Conservation (phyloP, 2,888 invertebrate species). For the Cybosia mesomella region DNA sequence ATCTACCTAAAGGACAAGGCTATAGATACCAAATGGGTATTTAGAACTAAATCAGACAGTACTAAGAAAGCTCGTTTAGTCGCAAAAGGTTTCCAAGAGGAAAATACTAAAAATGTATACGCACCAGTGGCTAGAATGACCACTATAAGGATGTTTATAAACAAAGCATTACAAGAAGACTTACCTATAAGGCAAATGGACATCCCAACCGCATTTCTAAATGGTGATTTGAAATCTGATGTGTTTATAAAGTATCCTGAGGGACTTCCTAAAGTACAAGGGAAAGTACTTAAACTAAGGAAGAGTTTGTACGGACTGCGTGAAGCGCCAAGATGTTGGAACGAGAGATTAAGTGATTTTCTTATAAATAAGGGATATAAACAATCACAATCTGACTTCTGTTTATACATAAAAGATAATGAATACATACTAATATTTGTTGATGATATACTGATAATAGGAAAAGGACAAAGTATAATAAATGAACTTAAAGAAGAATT, state of each 20-base stretch:
- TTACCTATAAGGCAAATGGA: neutral
- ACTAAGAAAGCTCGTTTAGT: slow-evolving; percentile 10
- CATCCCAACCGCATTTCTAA: slow-evolving; percentile 6
- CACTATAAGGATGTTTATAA: neutral
- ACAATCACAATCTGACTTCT: slow-evolving; percentile 7
- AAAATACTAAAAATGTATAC: neutral
- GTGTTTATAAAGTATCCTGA: slow-evolving; percentile 11
- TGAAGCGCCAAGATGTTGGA: slow-evolving; percentile 14
- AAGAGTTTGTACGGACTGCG: slow-evolving; percentile 5
- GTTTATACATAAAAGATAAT: slow-evolving; percentile 3
- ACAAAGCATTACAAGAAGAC: neutral
- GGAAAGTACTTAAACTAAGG: slow-evolving; percentile 4
- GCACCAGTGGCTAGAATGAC: slow-evolving; percentile 15
- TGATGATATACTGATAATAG: too few species aligned
- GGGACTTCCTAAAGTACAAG: neutral
- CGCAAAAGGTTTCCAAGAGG: neutral
- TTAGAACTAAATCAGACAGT: neutral
- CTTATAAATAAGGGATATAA: neutral
- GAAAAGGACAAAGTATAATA: too few species aligned
- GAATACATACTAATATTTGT: neutral
- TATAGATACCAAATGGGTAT: slow-evolving; percentile 11
- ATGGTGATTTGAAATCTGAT: slow-evolving; percentile 8
- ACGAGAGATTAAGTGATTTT: neutral
- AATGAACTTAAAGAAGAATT: slow-evolving; percentile 12
- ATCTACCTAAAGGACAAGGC: neutral